Base-by-base conservation (phyloP, 2,888 invertebrate genomes). In the Spodoptera littoralis region DNA sequence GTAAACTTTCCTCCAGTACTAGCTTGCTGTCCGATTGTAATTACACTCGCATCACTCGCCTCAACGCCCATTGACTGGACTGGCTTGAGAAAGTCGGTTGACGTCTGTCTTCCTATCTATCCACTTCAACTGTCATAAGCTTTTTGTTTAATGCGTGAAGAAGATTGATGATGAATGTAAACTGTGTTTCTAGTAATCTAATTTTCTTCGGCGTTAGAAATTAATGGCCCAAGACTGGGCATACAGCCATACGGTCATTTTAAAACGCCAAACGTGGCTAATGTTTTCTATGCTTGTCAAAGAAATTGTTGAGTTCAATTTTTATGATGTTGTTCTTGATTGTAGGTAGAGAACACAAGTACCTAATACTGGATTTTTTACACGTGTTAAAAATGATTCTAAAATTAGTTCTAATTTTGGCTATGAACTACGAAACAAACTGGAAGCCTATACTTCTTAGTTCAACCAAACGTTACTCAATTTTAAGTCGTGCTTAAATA, bases 1-100 rank as follows among this genome's bases (percentile, higher is more conserved):
- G 74, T 73, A 73, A 36, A 85, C 83, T 85, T 84, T 82, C 81
- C 65, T 80, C 74, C 70, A 69, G 72, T 68, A 73, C 76, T 70
- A 45, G 73, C 68, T 59, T 58, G 60, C 54, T 55, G 54, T 67
- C 12, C 63, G 57, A 68, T 68, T 68, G 76, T 66, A 76, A 79
- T 71, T 77, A 67, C 48, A 60, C 59, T 67, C 52, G 47, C 51
- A 61, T 55, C 65, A 67, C 65, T 64, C 30, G 55, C 13, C 48
- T 55, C 54, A 44, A 47, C 55, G 57, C 60, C 58, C 54, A 60
- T 63, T 63, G 62, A 60, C 36, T 49, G 30, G 49, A 46, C 53
- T 57, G 43, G 8, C 41, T 49, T 55, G 74, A 70, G 79, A 79
- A 79, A 79, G 79, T 71, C 42, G 48, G 18, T 13, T 47, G 43